A percentile compares a stretch with the other conserved stretches of the same genome.
phyloP scores from a whole-genome alignment of 64 coral and sea anemone genomes.

The Dendronephthya gigantea region DNA sequence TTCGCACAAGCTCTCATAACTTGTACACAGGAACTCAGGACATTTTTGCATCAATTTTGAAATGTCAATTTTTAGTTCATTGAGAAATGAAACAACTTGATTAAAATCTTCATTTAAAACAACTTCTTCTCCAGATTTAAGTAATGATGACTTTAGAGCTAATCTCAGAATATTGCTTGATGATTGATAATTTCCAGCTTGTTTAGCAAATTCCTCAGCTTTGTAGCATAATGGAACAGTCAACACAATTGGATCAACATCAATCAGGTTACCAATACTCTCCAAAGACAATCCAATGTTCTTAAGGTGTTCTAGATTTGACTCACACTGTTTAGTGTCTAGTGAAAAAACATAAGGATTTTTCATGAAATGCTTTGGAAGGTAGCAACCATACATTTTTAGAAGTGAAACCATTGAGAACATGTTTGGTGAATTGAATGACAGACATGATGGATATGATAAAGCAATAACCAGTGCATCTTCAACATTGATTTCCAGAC shows the following conservation, averaged over 20 bases:
- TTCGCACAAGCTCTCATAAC: slow-evolving; percentile 24
- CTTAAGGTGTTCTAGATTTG: slow-evolving; percentile 49
- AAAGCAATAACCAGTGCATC: slow-evolving; percentile 64
- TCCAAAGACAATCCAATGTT: slow-evolving; percentile 31
- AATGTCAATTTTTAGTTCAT: slow-evolving; percentile 69
- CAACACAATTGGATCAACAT: slow-evolving; percentile 52
- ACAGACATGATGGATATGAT: slow-evolving; percentile 61
- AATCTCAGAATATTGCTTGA: slow-evolving; percentile 45
- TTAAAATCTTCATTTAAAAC: slow-evolving; percentile 54
- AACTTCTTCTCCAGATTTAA: slow-evolving; percentile 58
- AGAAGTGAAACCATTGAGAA: slow-evolving; percentile 45
- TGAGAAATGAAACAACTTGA: slow-evolving; percentile 46
- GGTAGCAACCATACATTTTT: slow-evolving; percentile 63
- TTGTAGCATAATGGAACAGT: slow-evolving; percentile 51
- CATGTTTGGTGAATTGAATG: slow-evolving; percentile 44
- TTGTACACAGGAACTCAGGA: slow-evolving; percentile 60
- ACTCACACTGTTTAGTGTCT: slow-evolving; percentile 28
- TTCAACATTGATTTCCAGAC: slow-evolving; percentile 43
- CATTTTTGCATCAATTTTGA: slow-evolving; percentile 50
- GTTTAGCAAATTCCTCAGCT: neutral
- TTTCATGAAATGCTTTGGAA: slow-evolving; percentile 49
- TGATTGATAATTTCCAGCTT: slow-evolving; percentile 22
- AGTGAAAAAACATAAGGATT: slow-evolving; percentile 72
- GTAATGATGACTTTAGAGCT: slow-evolving; percentile 34
- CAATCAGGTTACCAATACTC: slow-evolving; percentile 58